Base-by-base conservation (phyloP, 2,888 invertebrate genomes). In the Acanthoscelides obtectus region DNA sequence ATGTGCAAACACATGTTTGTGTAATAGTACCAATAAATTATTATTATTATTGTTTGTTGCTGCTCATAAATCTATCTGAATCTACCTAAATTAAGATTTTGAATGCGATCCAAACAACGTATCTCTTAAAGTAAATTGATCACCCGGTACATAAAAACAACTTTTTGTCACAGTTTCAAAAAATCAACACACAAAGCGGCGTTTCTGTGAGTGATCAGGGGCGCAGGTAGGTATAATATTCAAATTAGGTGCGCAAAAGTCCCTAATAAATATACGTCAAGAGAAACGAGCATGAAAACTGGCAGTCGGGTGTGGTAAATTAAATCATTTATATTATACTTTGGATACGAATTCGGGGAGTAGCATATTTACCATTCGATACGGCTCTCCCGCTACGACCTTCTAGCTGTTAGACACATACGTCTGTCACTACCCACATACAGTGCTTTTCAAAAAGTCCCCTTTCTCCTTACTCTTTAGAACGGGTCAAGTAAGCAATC, bases 271-370 rank as follows among this genome's bases (percentile, higher is more conserved):
- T 80, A 79, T 72, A 76, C 72, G 79, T 79, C 79, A 76, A 75
- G 76, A 79, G 75, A 78, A 79, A 80, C 76, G 77, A 79, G 77
- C 80, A 79, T 81, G 79, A 80, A 80, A 80, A 79, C 76, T 77
- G 77, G 78, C 80, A 76, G 77, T 79, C 78, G 71, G 75, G 76
- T 77, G 79, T 78, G 77, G 77, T 76, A 77, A 81, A 81, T 81
- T 77, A 74, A 78, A 80, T 79, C 78, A 78, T 79, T 80, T 78
- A 76, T 80, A 68, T 75, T 66, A 71, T 73, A 75, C 76, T 79
- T 78, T 79, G 78, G 76, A 75, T 79, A 80, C 77, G 76, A 78
- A 79, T 80, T 80, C 78, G 80, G 79, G 79, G 80, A 79, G 79
- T 77, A 72, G 77, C 80, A 79, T 79, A 79, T 80, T 77, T 79